These are phyloP conservation scores for Ricordea florida DNA, from an alignment of 92 coral and sea anemone genomes.

Conservation along the genomic window DNA sequence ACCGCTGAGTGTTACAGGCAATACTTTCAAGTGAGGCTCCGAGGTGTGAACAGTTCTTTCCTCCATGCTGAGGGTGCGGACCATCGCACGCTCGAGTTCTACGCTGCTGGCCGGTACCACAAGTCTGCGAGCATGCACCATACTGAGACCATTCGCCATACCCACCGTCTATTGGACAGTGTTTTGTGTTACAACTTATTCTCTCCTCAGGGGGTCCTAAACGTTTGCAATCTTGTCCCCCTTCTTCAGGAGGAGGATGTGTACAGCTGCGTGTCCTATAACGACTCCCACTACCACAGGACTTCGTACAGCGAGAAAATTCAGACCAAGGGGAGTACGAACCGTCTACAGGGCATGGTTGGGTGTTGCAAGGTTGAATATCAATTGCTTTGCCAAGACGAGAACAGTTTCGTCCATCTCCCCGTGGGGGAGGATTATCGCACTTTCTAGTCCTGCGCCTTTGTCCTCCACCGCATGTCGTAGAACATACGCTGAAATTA, in stretches of 20 bases:
- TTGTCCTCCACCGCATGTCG: constrained; percentile 58
- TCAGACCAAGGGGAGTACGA: constrained; percentile 71
- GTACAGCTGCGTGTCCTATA: constrained; percentile 67
- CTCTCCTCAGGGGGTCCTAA: constrained; percentile 58
- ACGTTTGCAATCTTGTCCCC: constrained; percentile 69
- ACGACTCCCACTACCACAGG: constrained; percentile 79
- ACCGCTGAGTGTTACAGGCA: constrained; percentile 50
- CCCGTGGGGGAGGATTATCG: constrained; percentile 66
- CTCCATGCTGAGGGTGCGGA: constrained; percentile 73
- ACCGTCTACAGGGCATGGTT: constrained; percentile 80
- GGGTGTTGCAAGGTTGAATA: constrained; percentile 47
- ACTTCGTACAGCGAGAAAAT: constrained; percentile 63
- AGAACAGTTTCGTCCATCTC: constrained; percentile 66
- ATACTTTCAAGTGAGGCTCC: constrained; percentile 60
- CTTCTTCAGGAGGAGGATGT: constrained; percentile 69
- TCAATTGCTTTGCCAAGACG: constrained; percentile 54
- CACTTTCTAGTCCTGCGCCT: constrained; percentile 60
- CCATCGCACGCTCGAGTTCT: constrained; percentile 69
- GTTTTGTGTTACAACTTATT: constrained; percentile 45
- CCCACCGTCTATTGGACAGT: constrained; percentile 85
- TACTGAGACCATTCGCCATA: constrained; percentile 78
- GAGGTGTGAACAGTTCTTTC: constrained; percentile 56
- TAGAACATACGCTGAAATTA: constrained; percentile 48
- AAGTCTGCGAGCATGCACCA: constrained; percentile 60
- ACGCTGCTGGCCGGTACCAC: constrained; percentile 67